A percentile compares a stretch with the other conserved stretches of the same genome.
These are phyloP conservation scores for Syngnathus typhle DNA, from an alignment of 2,113 vertebrate genomes.

Conservation along the genomic window DNA sequence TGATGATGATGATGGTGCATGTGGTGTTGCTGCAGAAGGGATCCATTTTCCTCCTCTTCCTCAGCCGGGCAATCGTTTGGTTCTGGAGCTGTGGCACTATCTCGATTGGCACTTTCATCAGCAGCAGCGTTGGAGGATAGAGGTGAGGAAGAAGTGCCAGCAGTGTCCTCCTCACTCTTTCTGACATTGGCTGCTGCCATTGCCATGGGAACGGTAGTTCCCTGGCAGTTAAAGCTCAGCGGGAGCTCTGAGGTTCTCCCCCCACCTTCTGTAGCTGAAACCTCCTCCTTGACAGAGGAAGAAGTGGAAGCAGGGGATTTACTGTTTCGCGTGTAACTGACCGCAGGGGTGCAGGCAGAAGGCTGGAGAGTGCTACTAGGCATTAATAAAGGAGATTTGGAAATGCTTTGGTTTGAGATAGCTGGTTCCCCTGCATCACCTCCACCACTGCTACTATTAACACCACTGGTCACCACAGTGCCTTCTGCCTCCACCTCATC, in stretches of 20 bases:
- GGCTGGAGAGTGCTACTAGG: slow-evolving; percentile 96
- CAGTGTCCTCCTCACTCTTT: slow-evolving; percentile 83
- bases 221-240: slow-evolving; percentile 99
- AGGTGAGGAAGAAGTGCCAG: slow-evolving; percentile 68
- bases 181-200: slow-evolving; percentile 78
- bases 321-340: slow-evolving; percentile 75
- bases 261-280: slow-evolving; percentile 79
- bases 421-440: slow-evolving; percentile 87
- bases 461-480: slow-evolving; percentile 75
- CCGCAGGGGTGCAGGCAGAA: slow-evolving; percentile 79
- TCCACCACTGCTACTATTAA: slow-evolving; percentile 73
- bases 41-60: slow-evolving; percentile 85
- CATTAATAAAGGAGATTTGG: slow-evolving; percentile 99
- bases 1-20: slow-evolving; percentile 74
- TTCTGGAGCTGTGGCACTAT: slow-evolving; percentile 98
- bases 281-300: slow-evolving; percentile 86
- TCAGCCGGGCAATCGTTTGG: slow-evolving; percentile 93
- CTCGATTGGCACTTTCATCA: slow-evolving; percentile 99
- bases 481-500: slow-evolving; percentile 79
- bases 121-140: slow-evolving; percentile 70
- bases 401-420: slow-evolving; percentile 99
- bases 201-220: slow-evolving; percentile 63
- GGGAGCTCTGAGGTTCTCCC: slow-evolving; percentile 81
- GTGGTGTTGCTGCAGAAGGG: slow-evolving; percentile 75
- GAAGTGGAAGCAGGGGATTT: slow-evolving; percentile 85